Conservation (phyloP, 2,797 vertebrate species). For the Gila robusta region DNA sequence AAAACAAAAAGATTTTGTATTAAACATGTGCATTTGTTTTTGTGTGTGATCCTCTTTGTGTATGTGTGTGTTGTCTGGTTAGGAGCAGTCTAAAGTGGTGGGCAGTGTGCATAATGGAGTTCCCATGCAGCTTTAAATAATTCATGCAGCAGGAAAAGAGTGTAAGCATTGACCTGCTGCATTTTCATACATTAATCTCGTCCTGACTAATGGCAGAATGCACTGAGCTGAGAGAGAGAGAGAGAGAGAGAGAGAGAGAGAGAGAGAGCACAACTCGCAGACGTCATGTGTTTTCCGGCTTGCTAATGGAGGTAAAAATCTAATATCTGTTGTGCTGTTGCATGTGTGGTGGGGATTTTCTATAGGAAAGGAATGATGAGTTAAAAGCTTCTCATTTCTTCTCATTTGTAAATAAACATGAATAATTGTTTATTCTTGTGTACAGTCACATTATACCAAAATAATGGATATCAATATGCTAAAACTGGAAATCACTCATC, state of each 20-base stretch:
- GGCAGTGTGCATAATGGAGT: conserved; percentile 64
- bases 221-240: conserved; percentile 27
- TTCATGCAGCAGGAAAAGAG: conserved; percentile 58
- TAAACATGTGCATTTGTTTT: conserved; percentile 25
- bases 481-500: conserved; percentile 12
- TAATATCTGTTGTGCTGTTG: conserved; percentile 6
- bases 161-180: conserved; percentile 59
- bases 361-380: neutral
- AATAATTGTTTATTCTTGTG: neutral
- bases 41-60: conserved; percentile 4
- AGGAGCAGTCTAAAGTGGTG: conserved; percentile 40
- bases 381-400: neutral
- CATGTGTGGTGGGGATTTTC: neutral
- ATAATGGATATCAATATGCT: neutral
- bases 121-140: conserved; percentile 65
- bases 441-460: conserved; percentile 2
- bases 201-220: conserved; percentile 57
- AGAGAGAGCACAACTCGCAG: conserved; percentile 1
- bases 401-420: conserved; percentile 5
- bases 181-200: conserved; percentile 67
- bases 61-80: conserved; percentile 46
- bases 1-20: neutral
- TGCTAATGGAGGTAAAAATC: conserved; percentile 30
- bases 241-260: conserved; percentile 37
- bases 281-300: conserved; percentile 27